Evolutionary conservation across 1,140 invertebrate genomes (phyloP).

Genomic region (Subanguina moxae): DNA sequence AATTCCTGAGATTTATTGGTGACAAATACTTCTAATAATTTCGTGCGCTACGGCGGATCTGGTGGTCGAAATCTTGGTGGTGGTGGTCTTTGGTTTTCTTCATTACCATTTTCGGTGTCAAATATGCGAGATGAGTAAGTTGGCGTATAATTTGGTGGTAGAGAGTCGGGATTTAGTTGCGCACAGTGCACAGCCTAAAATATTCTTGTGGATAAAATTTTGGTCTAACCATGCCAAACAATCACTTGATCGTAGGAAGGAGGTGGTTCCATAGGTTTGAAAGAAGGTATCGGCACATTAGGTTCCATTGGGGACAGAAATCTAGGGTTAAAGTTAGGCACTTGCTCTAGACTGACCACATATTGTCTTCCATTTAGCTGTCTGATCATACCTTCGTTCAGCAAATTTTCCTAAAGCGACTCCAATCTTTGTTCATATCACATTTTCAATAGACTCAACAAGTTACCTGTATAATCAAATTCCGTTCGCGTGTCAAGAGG

Average conservation of each 20-base stretch:
- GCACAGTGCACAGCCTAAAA: too few species aligned
- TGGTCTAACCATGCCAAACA: neutral
- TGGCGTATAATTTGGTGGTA: too few species aligned
- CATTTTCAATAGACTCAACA: neutral
- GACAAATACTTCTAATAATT: too few species aligned
- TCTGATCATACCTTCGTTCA: conserved; percentile 24
- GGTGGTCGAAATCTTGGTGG: too few species aligned
- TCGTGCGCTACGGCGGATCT: too few species aligned
- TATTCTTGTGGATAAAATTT: too few species aligned
- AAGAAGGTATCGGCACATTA: conserved; percentile 5
- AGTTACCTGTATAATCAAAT: conserved; percentile 25
- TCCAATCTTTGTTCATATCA: neutral
- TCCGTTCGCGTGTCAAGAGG: conserved; percentile 20
- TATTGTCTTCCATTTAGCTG: conserved; percentile 18
- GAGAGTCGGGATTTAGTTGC: too few species aligned
- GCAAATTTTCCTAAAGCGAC: conserved; percentile 39
- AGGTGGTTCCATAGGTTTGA: conserved; percentile 42
- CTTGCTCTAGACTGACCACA: conserved; percentile 39
- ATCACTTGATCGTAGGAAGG: conserved; percentile 41
- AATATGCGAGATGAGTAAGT: too few species aligned
- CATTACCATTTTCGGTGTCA: too few species aligned
- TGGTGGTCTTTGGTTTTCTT: too few species aligned
- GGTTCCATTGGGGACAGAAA: neutral
- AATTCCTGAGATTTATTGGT: too few species aligned
- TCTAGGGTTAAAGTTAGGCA: conserved; percentile 41